phyloP scores from a whole-genome alignment of 1,140 invertebrate genomes.

The Argopecten irradians region DNA sequence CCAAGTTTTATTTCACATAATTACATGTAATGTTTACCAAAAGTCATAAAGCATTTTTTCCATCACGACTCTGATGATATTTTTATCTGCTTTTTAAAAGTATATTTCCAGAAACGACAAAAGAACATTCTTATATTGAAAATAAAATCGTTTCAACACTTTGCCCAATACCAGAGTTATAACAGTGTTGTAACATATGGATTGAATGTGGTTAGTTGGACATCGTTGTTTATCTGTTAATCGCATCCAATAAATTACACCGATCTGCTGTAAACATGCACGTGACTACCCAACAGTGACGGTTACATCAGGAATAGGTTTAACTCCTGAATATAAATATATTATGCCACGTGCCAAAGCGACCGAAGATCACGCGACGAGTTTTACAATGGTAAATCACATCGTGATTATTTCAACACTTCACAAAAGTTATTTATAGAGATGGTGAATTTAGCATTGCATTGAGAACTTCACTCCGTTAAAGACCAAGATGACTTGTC shows the following conservation, averaged over 20 bases:
- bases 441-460: background rate
- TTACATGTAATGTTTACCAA: too few relatives aligned
- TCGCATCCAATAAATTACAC: background rate
- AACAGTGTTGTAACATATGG: background rate
- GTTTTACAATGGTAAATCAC: background rate
- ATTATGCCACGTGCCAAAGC: background rate
- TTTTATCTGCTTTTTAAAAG: too few relatives aligned
- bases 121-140: too few relatives aligned
- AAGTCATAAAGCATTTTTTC: too few relatives aligned
- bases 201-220: background rate
- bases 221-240: background rate
- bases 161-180: too few relatives aligned
- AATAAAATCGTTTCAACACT: too few relatives aligned
- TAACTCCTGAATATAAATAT: background rate
- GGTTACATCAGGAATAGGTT: background rate
- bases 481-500: background rate
- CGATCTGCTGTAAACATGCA: background rate
- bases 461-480: background rate
- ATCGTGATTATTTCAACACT: slow-evolving; percentile 11
- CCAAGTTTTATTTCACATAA: too few relatives aligned
- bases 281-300: background rate
- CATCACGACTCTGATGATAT: too few relatives aligned
- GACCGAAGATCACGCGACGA: background rate
- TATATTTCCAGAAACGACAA: too few relatives aligned
- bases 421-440: background rate